Evolutionary conservation across 2,113 vertebrate genomes (phyloP), one percentile per base, ranked within the genome.

Genomic region (Silurus glanis): DNA sequence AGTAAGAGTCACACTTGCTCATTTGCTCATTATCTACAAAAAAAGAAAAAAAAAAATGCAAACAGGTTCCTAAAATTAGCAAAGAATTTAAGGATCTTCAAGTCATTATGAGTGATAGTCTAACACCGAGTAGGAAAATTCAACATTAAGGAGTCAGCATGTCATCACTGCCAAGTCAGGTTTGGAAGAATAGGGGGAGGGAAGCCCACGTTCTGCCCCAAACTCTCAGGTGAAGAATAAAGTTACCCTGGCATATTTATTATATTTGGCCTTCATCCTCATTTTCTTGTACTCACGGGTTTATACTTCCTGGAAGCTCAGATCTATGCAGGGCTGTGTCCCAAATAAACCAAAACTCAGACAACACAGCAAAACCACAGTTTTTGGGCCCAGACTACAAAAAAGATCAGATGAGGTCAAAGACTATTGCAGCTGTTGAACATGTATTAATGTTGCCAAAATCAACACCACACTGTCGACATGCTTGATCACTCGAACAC

Each of bases 391-490:
- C 66, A 64, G 56, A 78, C 61, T 78, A 85, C 28, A 61, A 67
- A 79, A 82, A 83, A 78, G 80, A 79, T 83, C 72, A 89, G 84
- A 87, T 79, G 79, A 87, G 89, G 88, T 88, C 88, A 89, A 88
- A 92, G 89, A 89, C 83, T 80, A 85, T 85, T 67, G 53, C 72
- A 78, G 74, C 61, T 80, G 61, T 85, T 80, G 56, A 56, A 85
- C 84, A 80, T 80, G 6, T 47, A 67, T 55, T 45, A 23, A 9
- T 16, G 53, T 45, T 83, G 64, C 82, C 82, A 83, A 83, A 83
- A 45, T 72, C 82, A 71, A 72, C 82, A 71, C 53, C 51, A 58
- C 53, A 47, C 82, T 72, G 67, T 83, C 6, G 28, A 79, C 28
- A 37, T 80, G 56, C 78, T 59, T 80, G 28, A 80, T 37, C 16